Evolutionary conservation across 2,888 invertebrate species (phyloP), one percentile per base, ranked within the genome.

Genomic region (Chymomyza fuscimana): DNA sequence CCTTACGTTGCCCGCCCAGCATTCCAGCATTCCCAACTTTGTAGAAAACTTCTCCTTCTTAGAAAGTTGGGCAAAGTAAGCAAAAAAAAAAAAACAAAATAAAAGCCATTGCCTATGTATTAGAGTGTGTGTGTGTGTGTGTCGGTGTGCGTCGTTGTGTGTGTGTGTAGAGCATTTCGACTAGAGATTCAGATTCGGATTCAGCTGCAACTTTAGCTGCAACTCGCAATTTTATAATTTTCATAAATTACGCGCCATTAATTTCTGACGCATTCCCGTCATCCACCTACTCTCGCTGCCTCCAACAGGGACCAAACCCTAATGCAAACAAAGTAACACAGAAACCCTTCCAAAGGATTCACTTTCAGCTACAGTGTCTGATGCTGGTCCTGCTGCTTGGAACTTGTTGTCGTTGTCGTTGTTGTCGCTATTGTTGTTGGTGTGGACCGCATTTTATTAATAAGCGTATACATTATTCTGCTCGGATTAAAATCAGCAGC

Each of bases 241-340:
- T 83, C 83, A 84, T 84, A 83, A 83, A 84, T 84, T 84, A 79
- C 80, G 80, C 86, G 67, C 79, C 86, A 83, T 83, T 83, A 86
- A 83, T 86, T 86, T 82, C 73, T 74, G 67, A 74, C 74, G 78
- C 73, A 25, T 50, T 61, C 65, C 36, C 25, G 6, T 54, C 54
- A 32, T 0, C 7, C 9, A 32, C 7, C 32, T 7, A 1, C 32
- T 7, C 32, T 4, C 32, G 32, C 32, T 32, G 9, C 32, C 32
- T 25, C 2, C 25, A 25, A 3, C 25, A 25, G 25, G 25, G 2
- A 25, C 2, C 25, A 4, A 25, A 25, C 54, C 72, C 72, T 70
- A 82, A 79, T 77, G 79, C 79, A 79, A 77, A 71, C 77, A 80
- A 46, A 46, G 40, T 46, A 46, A 46, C 40, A 46, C 12, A 46